Evolutionary conservation across 2,888 invertebrate genomes (phyloP), one percentile per base, ranked within the genome.

Genomic region (Thyatira batis): DNA sequence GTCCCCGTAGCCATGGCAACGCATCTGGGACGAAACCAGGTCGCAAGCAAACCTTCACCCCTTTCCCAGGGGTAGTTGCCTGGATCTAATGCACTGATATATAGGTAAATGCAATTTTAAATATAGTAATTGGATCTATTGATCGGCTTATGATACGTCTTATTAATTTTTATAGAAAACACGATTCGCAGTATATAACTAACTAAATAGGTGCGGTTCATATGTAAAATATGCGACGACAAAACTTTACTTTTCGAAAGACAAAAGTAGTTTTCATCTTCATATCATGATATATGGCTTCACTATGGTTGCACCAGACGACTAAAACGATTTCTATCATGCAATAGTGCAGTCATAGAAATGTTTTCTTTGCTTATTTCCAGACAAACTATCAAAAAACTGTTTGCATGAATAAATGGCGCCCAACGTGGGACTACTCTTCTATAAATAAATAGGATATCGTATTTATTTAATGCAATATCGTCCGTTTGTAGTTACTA

Each of bases 11-110:
- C 77, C 75, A 72, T 73, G 71, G 78, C 69, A 65, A 84, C 84
- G 77, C 78, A 85, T 84, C 81, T 82, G 78, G 85, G 82, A 76
- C 83, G 73, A 73, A 75, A 70, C 70, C 80, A 73, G 84, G 85
- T 80, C 85, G 69, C 62, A 50, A 51, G 53, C 39, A 45, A 50
- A 52, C 55, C 55, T 51, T 55, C 69, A 71, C 67, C 71, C 62
- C 61, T 43, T 45, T 49, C 53, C 54, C 57, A 23, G 45, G 53
- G 43, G 53, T 46, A 33, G 39, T 33, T 20, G 51, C 50, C 54
- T 52, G 54, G 52, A 51, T 57, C 30, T 39, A 51, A 65, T 69
- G 69, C 69, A 69, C 55, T 57, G 62, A 61, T 56, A 54, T 53
- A 48, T 48, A 50, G 55, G 51, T 52, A 50, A 52, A 44, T 33